Evolutionary conservation across 2,888 invertebrate species (phyloP).

Genomic region (Hypomecis atomaria): DNA sequence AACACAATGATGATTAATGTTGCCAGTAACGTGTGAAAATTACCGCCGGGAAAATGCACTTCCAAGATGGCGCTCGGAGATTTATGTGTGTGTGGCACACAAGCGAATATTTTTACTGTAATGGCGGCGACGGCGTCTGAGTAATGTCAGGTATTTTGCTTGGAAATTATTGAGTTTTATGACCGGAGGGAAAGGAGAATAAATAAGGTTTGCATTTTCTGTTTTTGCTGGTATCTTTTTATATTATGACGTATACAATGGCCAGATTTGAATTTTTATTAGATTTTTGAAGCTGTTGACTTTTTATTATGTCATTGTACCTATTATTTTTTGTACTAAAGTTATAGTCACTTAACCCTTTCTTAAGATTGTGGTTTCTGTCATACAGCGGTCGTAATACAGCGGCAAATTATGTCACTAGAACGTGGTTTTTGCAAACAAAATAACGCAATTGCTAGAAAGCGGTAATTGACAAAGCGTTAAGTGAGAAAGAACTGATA

Average conservation of each 20-base stretch:
- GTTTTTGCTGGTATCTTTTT: not conserved
- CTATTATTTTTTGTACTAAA: too few relatives aligned
- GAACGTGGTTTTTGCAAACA: too few relatives aligned
- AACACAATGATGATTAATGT: conserved; percentile 58
- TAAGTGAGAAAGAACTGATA: too few relatives aligned
- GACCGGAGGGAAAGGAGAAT: conserved; percentile 8
- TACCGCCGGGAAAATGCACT: conserved; percentile 60
- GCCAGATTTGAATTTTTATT: too few relatives aligned
- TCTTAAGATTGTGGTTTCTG: too few relatives aligned
- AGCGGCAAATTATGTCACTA: too few relatives aligned
- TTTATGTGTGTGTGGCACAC: conserved; percentile 47
- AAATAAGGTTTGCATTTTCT: conserved; percentile 2
- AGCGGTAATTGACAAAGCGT: too few relatives aligned
- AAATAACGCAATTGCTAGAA: too few relatives aligned
- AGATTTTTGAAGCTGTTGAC: too few relatives aligned
- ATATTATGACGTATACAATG: not conserved
- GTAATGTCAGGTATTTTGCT: conserved; percentile 40
- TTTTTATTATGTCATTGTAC: too few relatives aligned
- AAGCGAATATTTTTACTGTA: conserved; percentile 45
- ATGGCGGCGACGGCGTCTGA: conserved; percentile 42
- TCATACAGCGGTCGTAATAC: too few relatives aligned
- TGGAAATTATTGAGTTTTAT: conserved; percentile 39
- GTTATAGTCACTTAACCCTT: too few relatives aligned
- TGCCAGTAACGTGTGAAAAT: conserved; percentile 51
- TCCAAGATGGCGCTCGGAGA: conserved; percentile 59